Percentiles rank a stretch among this genome's conserved stretches.
These are phyloP conservation scores for Anneissia japonica DNA, from an alignment of 35 echinoderm and acorn worm species.

Conservation along the genomic window DNA sequence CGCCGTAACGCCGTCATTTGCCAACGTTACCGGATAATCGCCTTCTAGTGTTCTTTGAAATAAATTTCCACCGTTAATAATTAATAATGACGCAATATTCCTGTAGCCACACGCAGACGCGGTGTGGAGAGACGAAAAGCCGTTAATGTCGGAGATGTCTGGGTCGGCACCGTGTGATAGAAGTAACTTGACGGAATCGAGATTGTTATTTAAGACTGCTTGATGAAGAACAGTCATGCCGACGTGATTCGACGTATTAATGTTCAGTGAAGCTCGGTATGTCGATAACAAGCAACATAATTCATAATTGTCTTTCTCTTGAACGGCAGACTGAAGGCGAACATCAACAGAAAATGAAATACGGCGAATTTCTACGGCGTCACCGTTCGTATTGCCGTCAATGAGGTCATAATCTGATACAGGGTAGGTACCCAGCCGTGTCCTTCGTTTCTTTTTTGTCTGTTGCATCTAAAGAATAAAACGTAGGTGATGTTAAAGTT, in stretches of 20 bases:
- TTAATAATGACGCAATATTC: slow-evolving; percentile 67
- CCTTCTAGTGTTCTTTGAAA: slow-evolving; percentile 50
- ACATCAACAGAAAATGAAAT: slow-evolving; percentile 85
- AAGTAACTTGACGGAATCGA: slow-evolving; percentile 84
- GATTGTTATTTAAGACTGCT: slow-evolving; percentile 66
- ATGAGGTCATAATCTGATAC: slow-evolving; percentile 10
- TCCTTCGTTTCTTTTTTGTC: slow-evolving; percentile 25
- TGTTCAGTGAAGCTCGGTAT: slow-evolving; percentile 36
- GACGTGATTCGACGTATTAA: slow-evolving; percentile 63
- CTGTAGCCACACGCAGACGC: slow-evolving; percentile 62
- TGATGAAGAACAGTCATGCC: slow-evolving; percentile 79
- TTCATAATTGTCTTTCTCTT: slow-evolving; percentile 79
- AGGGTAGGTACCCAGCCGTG: slow-evolving; percentile 26
- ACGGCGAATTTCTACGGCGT: not conserved
- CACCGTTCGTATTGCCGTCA: not conserved
- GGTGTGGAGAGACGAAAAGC: slow-evolving; percentile 67
- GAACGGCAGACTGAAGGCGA: slow-evolving; percentile 76
- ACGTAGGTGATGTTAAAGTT: too few species aligned
- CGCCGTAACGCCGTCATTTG: slow-evolving; percentile 68
- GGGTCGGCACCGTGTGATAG: slow-evolving; percentile 62
- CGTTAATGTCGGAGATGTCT: slow-evolving; percentile 58
- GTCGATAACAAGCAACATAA: slow-evolving; percentile 33
- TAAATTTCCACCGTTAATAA: slow-evolving; percentile 82
- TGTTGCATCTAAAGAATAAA: not conserved
- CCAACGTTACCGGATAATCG: slow-evolving; percentile 56